These are phyloP conservation scores for Drosophila mayri DNA, from an alignment of 1,140 invertebrate genomes.

Conservation along the genomic window DNA sequence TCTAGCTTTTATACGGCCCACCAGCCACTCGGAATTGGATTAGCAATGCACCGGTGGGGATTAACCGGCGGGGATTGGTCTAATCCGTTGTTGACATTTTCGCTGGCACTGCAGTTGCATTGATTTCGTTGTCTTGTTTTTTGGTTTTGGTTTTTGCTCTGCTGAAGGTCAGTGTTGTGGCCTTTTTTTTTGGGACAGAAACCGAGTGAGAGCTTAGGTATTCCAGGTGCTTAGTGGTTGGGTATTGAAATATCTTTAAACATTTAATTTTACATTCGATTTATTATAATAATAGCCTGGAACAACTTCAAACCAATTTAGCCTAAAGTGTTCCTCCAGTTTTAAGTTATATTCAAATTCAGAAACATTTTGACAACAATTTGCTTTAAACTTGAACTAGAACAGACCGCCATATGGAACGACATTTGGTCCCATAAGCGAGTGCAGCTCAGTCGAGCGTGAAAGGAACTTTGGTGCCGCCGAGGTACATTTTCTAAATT, in stretches of 20 bases:
- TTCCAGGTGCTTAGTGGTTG: background rate
- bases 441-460: slow-evolving; percentile 33
- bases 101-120: slow-evolving; percentile 58
- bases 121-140: slow-evolving; percentile 47
- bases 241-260: background rate
- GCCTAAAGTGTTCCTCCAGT: background rate
- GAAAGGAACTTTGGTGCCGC: slow-evolving; percentile 28
- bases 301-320: too few species aligned
- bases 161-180: slow-evolving; percentile 33
- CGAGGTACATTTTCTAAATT: slow-evolving; percentile 42
- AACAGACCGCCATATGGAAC: slow-evolving; percentile 12
- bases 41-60: background rate
- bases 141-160: background rate
- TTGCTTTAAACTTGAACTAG: slow-evolving; percentile 39
- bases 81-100: slow-evolving; percentile 60
- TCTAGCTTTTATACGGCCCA: slow-evolving; percentile 53
- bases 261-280: background rate
- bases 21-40: slow-evolving; percentile 46
- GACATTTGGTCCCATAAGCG: slow-evolving; percentile 8
- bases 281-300: background rate
- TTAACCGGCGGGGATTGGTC: slow-evolving; percentile 49
- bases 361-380: background rate
- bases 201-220: background rate
- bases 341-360: background rate
- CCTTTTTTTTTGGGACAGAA: background rate